Evolutionary conservation across 2,113 vertebrate species (phyloP), one percentile per base, ranked within the genome.

Genomic region (Balaeniceps rex): DNA sequence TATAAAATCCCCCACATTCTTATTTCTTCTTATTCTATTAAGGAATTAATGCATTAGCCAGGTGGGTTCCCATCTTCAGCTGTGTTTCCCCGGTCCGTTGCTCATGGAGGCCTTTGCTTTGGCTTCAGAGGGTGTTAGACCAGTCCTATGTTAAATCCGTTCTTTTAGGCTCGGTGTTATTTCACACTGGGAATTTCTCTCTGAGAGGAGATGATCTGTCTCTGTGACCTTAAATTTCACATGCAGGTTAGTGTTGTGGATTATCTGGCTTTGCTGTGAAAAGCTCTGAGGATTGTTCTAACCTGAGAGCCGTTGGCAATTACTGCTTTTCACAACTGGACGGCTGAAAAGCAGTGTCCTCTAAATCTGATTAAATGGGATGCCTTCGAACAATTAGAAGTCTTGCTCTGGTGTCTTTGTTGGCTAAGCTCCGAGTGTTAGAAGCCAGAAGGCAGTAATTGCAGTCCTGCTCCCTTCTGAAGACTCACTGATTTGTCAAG

Each of bases 241-340:
- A 14, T 10, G 12, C 19, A 29, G 28, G 26, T 86, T 9, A 3
- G 40, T 10, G 7, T 49, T 83, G 84, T 1, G 28, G 87, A 65
- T 96, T 95, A 91, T 76, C 69, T 91, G 93, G 68, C 86, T 94
- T 94, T 95, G 75, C 92, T 89, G 66, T 65, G 90, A 42, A 68
- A 92, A 94, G n/a, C 90, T 63, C 44, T 19, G 36, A 55, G 68
- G 89, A n/a, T 83, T 90, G 40, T 88, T 94, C 88, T 83, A 47
- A 79, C 81, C 64, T 66, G 49, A 79, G 82, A 63, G 36, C 84
- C 78, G 23, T 11, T 57, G 71, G 31, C 83, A 91, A 63, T 85
- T 64, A 14, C 68, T 86, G 75, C 72, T 83, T 83, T 91, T 86
- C 70, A 68, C 83, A 65, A 8, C 55, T 81, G 93, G 74, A 34